A percentile compares a stretch with the other conserved stretches of the same genome.
These are phyloP conservation scores for Masnerella sp. DNA, from an alignment of 2,888 invertebrate species.

Conservation along the genomic window DNA sequence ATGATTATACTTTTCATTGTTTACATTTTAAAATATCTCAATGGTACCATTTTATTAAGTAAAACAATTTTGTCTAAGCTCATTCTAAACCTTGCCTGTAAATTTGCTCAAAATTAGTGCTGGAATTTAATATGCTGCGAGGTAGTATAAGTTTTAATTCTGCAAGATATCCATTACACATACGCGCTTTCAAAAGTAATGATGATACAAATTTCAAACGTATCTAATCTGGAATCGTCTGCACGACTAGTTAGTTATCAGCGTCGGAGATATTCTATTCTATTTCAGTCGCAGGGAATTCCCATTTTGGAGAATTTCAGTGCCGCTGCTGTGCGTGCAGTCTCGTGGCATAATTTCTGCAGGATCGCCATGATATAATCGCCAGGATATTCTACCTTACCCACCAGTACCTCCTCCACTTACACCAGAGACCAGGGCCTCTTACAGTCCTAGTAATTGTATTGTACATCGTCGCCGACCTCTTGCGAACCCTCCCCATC, in stretches of 20 bases:
- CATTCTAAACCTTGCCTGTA: too few relatives aligned
- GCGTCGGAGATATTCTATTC: constrained; percentile 55
- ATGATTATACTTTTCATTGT: too few relatives aligned
- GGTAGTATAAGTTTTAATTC: constrained; percentile 39
- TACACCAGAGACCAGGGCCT: constrained; percentile 52
- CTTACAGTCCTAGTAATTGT: constrained; percentile 64
- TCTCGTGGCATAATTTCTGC: constrained; percentile 61
- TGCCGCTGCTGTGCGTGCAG: constrained; percentile 58
- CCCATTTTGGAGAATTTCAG: constrained; percentile 60
- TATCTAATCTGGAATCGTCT: constrained; percentile 60
- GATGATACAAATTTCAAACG: constrained; percentile 56
- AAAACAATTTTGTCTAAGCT: too few relatives aligned
- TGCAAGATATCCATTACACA: constrained; percentile 48
- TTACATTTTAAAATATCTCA: neutral
- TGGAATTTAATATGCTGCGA: constrained; percentile 32
- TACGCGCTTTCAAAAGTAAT: constrained; percentile 53
- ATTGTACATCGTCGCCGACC: constrained; percentile 65
- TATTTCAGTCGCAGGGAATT: constrained; percentile 59
- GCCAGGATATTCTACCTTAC: constrained; percentile 57
- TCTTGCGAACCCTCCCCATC: constrained; percentile 33
- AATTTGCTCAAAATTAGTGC: constrained; percentile 9
- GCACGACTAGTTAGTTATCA: constrained; percentile 60
- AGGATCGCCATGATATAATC: constrained; percentile 60
- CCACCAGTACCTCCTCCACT: constrained; percentile 58
- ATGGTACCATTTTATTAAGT: too few relatives aligned